phyloP scores from a whole-genome alignment of 1,140 invertebrate genomes.

The Euura lappo region DNA sequence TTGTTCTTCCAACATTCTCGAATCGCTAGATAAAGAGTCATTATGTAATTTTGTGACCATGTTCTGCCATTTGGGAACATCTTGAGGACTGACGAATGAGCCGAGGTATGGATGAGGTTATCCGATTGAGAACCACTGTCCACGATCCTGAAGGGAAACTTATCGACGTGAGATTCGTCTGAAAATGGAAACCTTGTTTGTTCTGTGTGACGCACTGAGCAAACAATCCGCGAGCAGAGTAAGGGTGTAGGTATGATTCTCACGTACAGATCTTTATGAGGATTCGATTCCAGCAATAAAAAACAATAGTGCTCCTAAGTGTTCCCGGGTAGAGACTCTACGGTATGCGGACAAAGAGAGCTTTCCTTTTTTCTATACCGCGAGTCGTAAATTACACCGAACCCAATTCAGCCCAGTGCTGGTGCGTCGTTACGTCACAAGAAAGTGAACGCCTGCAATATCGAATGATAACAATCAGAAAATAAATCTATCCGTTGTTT shows the following conservation, averaged over 20 bases:
- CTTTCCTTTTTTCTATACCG: not conserved
- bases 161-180: not conserved
- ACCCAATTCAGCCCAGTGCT: not conserved
- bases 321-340: not conserved
- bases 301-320: slow-evolving; percentile 7
- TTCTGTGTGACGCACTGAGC: slow-evolving; percentile 1
- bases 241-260: slow-evolving; percentile 5
- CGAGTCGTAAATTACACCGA: not conserved
- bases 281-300: slow-evolving; percentile 4
- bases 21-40: no score
- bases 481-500: no score
- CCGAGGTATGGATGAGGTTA: no score
- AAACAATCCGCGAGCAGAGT: not conserved
- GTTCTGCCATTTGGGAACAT: no score
- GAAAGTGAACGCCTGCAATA: no score
- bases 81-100: no score
- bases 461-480: no score
- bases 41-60: no score
- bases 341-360: not conserved
- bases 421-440: no score
- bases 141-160: not conserved
- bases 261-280: slow-evolving; percentile 6
- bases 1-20: no score
- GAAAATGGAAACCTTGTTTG: slow-evolving; percentile 5
- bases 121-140: not conserved